These are phyloP conservation scores for Neotoma lepida DNA, from an alignment of 2,113 vertebrate species.

Conservation along the genomic window DNA sequence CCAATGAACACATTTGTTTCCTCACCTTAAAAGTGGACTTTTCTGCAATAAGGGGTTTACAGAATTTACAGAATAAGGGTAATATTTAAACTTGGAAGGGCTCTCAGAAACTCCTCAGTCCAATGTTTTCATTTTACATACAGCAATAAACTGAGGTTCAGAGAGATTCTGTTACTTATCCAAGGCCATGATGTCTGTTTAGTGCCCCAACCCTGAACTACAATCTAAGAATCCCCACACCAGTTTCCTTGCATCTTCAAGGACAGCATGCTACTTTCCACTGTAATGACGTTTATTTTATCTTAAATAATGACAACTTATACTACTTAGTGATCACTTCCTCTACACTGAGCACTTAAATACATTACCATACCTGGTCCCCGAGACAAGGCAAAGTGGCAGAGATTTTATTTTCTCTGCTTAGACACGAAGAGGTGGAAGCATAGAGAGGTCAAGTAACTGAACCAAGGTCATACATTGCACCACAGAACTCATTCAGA, in stretches of 20 bases:
- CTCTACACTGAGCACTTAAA: neutral
- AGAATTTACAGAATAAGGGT: conserved; percentile 5
- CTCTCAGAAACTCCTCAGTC: neutral
- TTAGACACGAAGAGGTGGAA: conserved; percentile 7
- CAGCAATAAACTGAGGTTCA: conserved; percentile 2
- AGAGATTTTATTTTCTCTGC: neutral
- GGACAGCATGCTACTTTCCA: neutral
- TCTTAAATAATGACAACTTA: conserved; percentile 34
- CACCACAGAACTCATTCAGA: neutral
- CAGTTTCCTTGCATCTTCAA: neutral
- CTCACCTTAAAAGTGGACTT: conserved; percentile 40
- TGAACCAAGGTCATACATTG: conserved; percentile 30
- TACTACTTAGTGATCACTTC: neutral
- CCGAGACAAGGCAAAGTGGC: neutral
- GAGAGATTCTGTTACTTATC: neutral
- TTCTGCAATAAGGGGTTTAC: conserved; percentile 11
- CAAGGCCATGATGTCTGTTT: conserved; percentile 18
- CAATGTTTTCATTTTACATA: neutral
- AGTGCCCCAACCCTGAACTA: neutral
- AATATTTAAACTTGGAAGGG: neutral
- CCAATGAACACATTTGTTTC: conserved; percentile 52
- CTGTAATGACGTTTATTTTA: conserved; percentile 1
- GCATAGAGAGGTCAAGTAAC: neutral
- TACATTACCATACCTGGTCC: neutral
- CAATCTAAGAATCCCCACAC: neutral